Evolutionary conservation across 2,113 vertebrate species (phyloP).

Genomic region (Cervus canadensis): DNA sequence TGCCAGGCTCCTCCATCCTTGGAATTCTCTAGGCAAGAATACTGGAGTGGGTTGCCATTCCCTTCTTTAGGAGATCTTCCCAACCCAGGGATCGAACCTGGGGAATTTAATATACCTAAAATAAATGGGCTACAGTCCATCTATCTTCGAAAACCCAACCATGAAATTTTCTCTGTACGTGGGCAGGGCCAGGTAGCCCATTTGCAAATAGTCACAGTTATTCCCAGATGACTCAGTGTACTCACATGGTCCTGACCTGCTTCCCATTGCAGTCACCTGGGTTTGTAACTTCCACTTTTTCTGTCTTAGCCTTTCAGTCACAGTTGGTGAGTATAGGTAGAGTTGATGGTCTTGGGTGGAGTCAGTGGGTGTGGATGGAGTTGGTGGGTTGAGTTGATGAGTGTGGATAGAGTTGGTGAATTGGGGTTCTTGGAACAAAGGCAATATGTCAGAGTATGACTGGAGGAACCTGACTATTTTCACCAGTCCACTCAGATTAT

Average conservation of each 20-base stretch:
- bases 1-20: neutral
- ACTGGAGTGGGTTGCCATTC: neutral
- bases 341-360: neutral
- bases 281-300: neutral
- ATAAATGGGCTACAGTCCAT: neutral
- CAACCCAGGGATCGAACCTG: neutral
- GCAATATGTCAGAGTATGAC: neutral
- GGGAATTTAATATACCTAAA: neutral
- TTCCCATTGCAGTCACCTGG: fast-evolving
- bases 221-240: neutral
- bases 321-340: neutral
- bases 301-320: neutral
- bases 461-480: neutral
- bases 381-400: neutral
- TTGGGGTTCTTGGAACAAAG: neutral
- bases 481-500: fast-evolving
- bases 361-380: neutral
- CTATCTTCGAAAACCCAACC: neutral
- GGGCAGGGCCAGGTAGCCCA: neutral
- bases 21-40: neutral
- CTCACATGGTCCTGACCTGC: fast-evolving
- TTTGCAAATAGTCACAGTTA: neutral
- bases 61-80: neutral
- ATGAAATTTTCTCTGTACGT: neutral
- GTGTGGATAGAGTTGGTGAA: neutral